Evolutionary conservation across 2,113 vertebrate genomes (phyloP).

Genomic region (Toxostoma redivivum): DNA sequence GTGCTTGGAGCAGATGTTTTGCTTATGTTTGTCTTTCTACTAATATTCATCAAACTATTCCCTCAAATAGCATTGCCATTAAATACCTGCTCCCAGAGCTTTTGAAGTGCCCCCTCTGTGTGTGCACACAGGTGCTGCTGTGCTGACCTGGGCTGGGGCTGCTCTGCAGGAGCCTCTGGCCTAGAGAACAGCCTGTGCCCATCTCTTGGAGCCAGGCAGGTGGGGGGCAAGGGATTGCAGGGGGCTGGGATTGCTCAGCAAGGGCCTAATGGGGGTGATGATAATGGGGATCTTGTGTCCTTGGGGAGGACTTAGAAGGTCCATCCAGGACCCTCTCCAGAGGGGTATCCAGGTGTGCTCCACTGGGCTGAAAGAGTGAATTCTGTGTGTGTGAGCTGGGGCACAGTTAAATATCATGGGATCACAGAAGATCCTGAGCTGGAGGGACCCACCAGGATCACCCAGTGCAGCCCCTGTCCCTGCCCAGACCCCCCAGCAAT

Average conservation of each 20-base stretch:
- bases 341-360: not conserved
- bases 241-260: not conserved
- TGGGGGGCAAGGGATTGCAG: not conserved
- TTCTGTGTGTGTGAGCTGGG: not conserved
- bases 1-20: not conserved
- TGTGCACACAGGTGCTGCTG: not conserved
- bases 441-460: no score
- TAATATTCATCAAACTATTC: not conserved
- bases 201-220: not conserved
- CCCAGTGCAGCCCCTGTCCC: rapidly evolving
- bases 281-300: not conserved
- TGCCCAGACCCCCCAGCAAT: not conserved
- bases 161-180: not conserved
- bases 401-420: not conserved
- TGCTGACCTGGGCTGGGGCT: not conserved
- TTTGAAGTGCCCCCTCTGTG: not conserved
- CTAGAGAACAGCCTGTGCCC: not conserved
- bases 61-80: not conserved
- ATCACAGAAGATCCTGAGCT: not conserved
- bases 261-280: not conserved
- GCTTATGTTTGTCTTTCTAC: not conserved
- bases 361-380: rapidly evolving
- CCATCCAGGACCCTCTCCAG: not conserved
- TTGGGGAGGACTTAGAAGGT: no score
- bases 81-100: not conserved